Percentiles rank a stretch among this genome's conserved stretches.
Evolutionary conservation across 2,888 invertebrate species (phyloP).

Genomic region (Megalurothrips usitatus): DNA sequence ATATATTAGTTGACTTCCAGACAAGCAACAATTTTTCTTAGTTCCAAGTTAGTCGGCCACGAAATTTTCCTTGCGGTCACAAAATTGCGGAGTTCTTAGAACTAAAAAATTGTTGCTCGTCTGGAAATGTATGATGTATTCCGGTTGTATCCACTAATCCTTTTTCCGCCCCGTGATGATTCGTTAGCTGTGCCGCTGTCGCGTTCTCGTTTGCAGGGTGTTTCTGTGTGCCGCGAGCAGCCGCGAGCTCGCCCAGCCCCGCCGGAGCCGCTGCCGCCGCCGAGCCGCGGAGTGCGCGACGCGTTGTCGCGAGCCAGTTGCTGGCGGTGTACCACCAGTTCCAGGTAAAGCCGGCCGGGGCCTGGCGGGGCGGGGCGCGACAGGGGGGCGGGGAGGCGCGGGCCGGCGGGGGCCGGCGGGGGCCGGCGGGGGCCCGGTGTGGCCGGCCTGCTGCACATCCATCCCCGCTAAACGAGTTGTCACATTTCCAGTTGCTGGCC

Average conservation of each 20-base stretch:
- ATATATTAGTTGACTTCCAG: too few species aligned
- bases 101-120: too few species aligned
- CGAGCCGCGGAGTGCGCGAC: background rate
- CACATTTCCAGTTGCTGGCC: conserved; percentile 18
- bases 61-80: too few species aligned
- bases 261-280: background rate
- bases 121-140: too few species aligned
- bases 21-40: too few species aligned
- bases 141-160: too few species aligned
- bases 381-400: background rate
- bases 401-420: background rate
- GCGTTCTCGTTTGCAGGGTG: too few species aligned
- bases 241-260: background rate
- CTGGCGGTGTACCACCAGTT: conserved; percentile 18
- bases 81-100: too few species aligned
- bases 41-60: too few species aligned
- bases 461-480: conserved; percentile 26
- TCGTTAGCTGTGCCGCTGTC: too few species aligned
- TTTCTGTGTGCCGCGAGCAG: too few species aligned
- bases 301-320: background rate
- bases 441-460: conserved; percentile 2
- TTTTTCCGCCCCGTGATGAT: too few species aligned
- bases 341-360: conserved; percentile 2
- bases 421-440: background rate
- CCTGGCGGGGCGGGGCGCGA: background rate